Evolutionary conservation across 1,140 invertebrate genomes (phyloP), one percentile per base, ranked within the genome.

Genomic region (Saccostrea cuccullata): DNA sequence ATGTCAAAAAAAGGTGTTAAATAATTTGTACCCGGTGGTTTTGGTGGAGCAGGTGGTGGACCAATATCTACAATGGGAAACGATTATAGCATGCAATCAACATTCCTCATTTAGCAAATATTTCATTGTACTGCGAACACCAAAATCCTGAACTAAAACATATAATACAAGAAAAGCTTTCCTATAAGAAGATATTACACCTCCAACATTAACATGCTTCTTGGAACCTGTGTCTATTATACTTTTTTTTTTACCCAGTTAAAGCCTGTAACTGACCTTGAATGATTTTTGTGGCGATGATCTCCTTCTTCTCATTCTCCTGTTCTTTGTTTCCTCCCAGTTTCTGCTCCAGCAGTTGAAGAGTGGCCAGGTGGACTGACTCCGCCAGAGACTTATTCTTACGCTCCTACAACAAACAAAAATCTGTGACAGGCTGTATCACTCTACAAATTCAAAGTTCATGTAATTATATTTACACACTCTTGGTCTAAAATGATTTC

Each of bases 331-430:
- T 86, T 26, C 89, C 91, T n/a, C 91, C 92, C 30, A 94, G 89
- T 85, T 94, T 94, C 82, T 91, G 87, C 73, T 94, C 93, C 87
- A 94, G 82, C 12, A 93, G 85, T 70, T 91, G 91, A 36, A 94
- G 86, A n/a, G 93, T 94, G n/a, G 91, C 90, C n/a, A 91, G 67
- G 82, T 94, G 92, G 23, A 91, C 91, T 13, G 91, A 90, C 55
- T 93, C 93, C 20, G 92, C 90, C 82, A 94, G 70, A 56, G 93
- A 93, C 77, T 93, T 93, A 26, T 88, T 92, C 73, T 89, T 90
- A 36, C 82, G 67, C 60, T 88, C 70, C 86, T 87, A 73, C 58
- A 64, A 64, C 17, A 64, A 60, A 15, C 58, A 64, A 64, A 20
- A 64, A 6, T 64, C 58, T 2, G n/a, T 64, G n/a, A 64, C 47